phyloP scores from a whole-genome alignment of 1,140 invertebrate genomes.

The Planococcus citri region DNA sequence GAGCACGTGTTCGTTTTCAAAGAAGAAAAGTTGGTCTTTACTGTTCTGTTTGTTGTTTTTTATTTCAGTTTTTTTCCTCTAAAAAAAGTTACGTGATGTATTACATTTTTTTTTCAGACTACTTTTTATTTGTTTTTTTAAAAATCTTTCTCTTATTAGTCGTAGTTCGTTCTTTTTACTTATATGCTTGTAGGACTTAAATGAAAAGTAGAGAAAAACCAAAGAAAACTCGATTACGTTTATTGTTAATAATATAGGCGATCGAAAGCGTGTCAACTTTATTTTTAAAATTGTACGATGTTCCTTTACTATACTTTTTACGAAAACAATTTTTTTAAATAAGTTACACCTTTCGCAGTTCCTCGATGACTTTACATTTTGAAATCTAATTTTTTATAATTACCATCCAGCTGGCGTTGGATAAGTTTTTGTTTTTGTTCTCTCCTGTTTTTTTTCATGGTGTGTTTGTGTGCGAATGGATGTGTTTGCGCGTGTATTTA shows the following conservation, averaged over 20 bases:
- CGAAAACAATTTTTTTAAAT: not conserved
- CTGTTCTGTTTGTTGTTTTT: not conserved
- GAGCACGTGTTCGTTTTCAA: too few relatives aligned
- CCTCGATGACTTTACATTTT: not conserved
- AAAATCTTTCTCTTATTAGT: not conserved
- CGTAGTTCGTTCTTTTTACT: not conserved
- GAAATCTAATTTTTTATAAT: not conserved
- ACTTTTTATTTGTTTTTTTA: not conserved
- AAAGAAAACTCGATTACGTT: not conserved
- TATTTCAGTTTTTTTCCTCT: not conserved
- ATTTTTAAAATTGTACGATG: not conserved
- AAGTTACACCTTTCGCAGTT: not conserved
- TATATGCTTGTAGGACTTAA: not conserved
- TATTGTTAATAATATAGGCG: not conserved
- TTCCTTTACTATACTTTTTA: not conserved
- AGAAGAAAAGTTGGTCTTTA: not conserved
- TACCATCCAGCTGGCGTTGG: not conserved
- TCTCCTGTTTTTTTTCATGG: too few relatives aligned
- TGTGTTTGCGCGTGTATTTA: not conserved
- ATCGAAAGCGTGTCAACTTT: not conserved
- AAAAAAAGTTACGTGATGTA: not conserved
- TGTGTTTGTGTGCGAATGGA: too few relatives aligned
- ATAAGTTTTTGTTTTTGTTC: not conserved
- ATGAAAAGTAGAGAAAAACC: constrained; percentile 1
- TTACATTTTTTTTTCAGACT: not conserved